phyloP scores from a whole-genome alignment of 2,797 vertebrate species.

The Neosalanx taihuensis region DNA sequence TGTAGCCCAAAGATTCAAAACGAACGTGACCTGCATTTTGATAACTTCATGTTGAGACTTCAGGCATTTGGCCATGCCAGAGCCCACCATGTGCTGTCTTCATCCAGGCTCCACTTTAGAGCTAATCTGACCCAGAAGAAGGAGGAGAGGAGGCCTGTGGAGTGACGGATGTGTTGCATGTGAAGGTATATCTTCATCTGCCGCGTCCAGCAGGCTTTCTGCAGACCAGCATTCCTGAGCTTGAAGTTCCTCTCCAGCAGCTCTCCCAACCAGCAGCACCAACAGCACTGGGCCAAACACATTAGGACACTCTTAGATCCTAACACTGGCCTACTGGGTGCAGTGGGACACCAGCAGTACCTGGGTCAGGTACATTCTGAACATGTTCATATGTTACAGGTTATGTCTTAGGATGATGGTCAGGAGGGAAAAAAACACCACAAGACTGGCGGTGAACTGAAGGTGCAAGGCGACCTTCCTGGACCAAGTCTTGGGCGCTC shows the following conservation, averaged over 20 bases:
- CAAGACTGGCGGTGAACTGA: background rate
- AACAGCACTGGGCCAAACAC: constrained; percentile 5
- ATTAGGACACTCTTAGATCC: background rate
- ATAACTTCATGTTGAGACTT: constrained; percentile 55
- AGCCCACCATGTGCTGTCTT: constrained; percentile 39
- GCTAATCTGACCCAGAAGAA: constrained; percentile 55
- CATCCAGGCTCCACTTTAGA: constrained; percentile 28
- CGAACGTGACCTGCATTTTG: constrained; percentile 44
- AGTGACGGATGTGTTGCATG: constrained; percentile 37
- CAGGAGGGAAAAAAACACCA: background rate
- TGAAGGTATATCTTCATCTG: constrained; percentile 24
- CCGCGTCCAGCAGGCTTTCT: constrained; percentile 9
- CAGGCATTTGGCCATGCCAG: constrained; percentile 43
- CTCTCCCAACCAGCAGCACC: background rate
- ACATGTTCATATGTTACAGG: background rate
- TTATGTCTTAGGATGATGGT: background rate
- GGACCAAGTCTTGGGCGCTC: too few species aligned
- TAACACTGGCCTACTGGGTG: too few species aligned
- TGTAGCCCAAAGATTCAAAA: constrained; percentile 44
- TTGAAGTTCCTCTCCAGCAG: background rate
- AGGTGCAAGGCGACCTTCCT: background rate
- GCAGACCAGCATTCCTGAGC: background rate
- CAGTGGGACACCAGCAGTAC: too few species aligned
- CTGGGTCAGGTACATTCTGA: background rate
- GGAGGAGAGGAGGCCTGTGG: constrained; percentile 36